Percentiles rank a stretch among this genome's conserved stretches.
phyloP scores from a whole-genome alignment of 1,140 invertebrate species.

The Cotesia chilonis region DNA sequence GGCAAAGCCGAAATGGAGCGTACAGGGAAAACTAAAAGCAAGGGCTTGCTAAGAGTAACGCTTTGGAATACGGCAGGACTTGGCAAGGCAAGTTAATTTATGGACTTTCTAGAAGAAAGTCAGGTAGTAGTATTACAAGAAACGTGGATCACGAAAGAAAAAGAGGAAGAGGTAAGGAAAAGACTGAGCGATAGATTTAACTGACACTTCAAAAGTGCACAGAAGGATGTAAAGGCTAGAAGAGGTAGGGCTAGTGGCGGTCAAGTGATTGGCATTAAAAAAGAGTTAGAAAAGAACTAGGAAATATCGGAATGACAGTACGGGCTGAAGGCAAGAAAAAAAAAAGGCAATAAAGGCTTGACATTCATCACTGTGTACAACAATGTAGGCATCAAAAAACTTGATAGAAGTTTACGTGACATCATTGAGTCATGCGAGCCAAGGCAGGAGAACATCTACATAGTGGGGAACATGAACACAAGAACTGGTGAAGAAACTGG shows the following conservation, averaged over 20 bases:
- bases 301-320: constrained; percentile 14
- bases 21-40: no score
- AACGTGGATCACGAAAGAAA: no score
- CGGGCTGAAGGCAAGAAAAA: constrained; percentile 2
- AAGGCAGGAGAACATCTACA: constrained; percentile 15
- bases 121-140: no score
- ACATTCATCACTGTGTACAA: constrained; percentile 33
- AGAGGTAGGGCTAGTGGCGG: constrained; percentile 30
- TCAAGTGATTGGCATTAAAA: constrained; percentile 35
- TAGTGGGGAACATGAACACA: constrained; percentile 36
- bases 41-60: no score
- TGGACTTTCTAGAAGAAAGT: no score
- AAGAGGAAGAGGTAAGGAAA: no score
- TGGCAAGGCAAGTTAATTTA: no score
- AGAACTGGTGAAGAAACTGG: constrained; percentile 24
- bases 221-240: no score
- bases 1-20: no score
- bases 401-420: constrained; percentile 23
- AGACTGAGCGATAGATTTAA: no score
- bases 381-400: constrained; percentile 31
- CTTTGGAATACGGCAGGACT: no score
- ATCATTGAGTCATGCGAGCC: constrained; percentile 10
- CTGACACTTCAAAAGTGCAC: no score
- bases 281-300: constrained; percentile 11
- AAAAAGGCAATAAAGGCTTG: neutral